Conservation (phyloP, 2,797 vertebrate species). For the Pangasius krempfi region DNA sequence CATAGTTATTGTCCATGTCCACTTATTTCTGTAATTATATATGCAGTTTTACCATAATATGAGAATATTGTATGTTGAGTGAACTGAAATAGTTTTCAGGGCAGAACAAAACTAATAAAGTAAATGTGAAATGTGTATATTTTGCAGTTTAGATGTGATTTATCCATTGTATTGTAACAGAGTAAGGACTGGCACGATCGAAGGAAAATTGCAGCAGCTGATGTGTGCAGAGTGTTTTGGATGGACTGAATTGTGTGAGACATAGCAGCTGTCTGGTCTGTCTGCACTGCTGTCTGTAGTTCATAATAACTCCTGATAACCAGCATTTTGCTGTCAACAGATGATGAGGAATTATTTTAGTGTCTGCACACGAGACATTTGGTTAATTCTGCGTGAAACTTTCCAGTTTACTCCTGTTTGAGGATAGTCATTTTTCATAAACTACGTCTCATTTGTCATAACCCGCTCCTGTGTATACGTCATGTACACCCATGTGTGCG, state of each 20-base stretch:
- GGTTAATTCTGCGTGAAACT: slow-evolving; percentile 13
- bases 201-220: slow-evolving; percentile 9
- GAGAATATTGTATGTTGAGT: background rate
- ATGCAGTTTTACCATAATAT: background rate
- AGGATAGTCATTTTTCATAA: background rate
- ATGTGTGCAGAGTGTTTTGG: slow-evolving; percentile 1
- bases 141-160: background rate
- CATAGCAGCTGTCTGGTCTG: slow-evolving; percentile 36
- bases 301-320: slow-evolving; percentile 41
- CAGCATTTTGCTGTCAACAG: slow-evolving; percentile 34
- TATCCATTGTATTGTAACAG: background rate
- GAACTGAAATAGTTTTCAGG: background rate
- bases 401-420: slow-evolving; percentile 15
- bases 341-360: slow-evolving; percentile 25
- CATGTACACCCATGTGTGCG: slow-evolving; percentile 5
- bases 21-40: background rate
- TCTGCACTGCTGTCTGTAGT: slow-evolving; percentile 39
- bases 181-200: background rate
- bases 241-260: slow-evolving; percentile 38
- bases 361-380: slow-evolving; percentile 10
- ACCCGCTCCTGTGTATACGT: background rate
- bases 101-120: background rate
- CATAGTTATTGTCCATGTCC: background rate
- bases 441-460: too few species aligned
- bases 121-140: background rate